These are phyloP conservation scores for Mythimna ferrago DNA, from an alignment of 2,888 invertebrate genomes.

Conservation along the genomic window DNA sequence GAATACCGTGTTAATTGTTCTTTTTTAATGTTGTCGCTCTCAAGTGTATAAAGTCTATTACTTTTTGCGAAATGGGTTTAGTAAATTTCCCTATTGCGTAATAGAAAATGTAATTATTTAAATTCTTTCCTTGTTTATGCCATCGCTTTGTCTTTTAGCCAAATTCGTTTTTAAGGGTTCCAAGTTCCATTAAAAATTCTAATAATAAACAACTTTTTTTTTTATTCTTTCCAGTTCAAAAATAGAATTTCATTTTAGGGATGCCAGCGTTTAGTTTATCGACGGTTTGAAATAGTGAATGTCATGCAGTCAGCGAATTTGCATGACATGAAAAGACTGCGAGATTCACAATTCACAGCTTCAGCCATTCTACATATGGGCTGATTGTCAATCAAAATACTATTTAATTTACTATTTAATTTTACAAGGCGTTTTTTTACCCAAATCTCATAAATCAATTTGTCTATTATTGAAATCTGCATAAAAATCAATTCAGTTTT, in stretches of 20 bases:
- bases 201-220: background rate
- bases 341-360: background rate
- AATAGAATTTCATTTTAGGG: conserved; percentile 17
- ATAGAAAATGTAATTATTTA: conserved; percentile 45
- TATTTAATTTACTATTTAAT: no score
- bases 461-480: no score
- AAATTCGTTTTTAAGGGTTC: conserved; percentile 8
- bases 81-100: conserved; percentile 30
- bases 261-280: conserved; percentile 4
- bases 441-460: no score
- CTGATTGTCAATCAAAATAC: no score
- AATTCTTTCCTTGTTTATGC: conserved; percentile 38
- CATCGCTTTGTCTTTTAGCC: conserved; percentile 12
- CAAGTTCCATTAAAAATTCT: background rate
- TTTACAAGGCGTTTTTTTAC: no score
- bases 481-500: no score
- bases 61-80: conserved; percentile 41
- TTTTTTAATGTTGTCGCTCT: conserved; percentile 39
- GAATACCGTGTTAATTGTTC: conserved; percentile 46
- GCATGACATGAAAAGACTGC: background rate
- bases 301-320: conserved; percentile 4
- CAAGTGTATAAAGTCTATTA: conserved; percentile 44
- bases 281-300: conserved; percentile 3
- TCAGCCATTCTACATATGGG: background rate
- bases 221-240: background rate